Evolutionary conservation across 2,797 vertebrate species (phyloP), one percentile per base, ranked within the genome.

Genomic region (Toxotes lorentzi): DNA sequence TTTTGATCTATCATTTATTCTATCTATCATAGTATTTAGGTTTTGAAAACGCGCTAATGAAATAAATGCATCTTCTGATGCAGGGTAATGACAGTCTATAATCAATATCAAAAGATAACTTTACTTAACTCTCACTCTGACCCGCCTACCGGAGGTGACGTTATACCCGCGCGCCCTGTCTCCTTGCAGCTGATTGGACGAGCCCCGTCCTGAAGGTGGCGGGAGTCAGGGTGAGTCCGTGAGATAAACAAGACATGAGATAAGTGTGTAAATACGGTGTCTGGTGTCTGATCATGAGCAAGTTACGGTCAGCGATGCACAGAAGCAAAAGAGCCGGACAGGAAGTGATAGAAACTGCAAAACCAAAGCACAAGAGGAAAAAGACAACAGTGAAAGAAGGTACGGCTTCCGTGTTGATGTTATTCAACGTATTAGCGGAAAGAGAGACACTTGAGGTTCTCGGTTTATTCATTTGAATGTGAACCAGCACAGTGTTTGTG

Each of bases 341-440:
- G 62, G 81, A 87, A 65, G 23, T 62, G 27, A 27, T 23, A n/a
- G 85, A 84, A 67, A 63, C 63, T 2, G n/a, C 30, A 0, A 78
- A 81, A 69, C 9, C 75, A 38, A 72, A 64, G 61, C 83, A 85
- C 75, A 94, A 86, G 74, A 93, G 65, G 75, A 35, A 66, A 19
- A 89, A 89, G 38, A 23, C 64, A 2, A 21, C 53, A 1, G 76
- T 77, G 24, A 93, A 89, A 88, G 51, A 92, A 84, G 94, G 93
- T 94, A 78, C 5, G 10, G 2, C 3, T 11, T 1, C 0, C 23
- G 9, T 4, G 34, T 13, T 21, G 4, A 35, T 68, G 47, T 45
- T 23, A 56, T 32, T 24, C 9, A 32, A 63, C 24, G 5, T 50
- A 9, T 12, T 60, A 40, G 16, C 4, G 2, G 7, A 34, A 48